Evolutionary conservation across 2,113 vertebrate species (phyloP).

Genomic region (Pseudorasbora parva): DNA sequence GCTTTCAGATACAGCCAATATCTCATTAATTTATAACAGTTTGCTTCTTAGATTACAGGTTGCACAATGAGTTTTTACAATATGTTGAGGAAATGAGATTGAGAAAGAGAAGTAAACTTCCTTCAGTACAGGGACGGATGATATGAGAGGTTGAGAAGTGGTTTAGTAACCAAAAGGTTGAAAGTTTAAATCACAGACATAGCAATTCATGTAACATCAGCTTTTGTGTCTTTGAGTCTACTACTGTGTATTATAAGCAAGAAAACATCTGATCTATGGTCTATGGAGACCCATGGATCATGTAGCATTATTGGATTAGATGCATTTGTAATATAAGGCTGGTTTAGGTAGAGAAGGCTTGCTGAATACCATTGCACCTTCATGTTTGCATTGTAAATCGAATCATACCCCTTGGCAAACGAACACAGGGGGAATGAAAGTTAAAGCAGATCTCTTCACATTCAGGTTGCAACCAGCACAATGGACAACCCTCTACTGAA

Average conservation of each 20-base stretch:
- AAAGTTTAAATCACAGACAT: too few species aligned
- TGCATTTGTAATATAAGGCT: too few species aligned
- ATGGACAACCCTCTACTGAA: constrained; percentile 98
- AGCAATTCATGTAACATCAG: too few species aligned
- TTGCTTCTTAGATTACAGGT: not conserved
- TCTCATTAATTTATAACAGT: not conserved
- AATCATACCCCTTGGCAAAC: not conserved
- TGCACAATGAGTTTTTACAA: not conserved
- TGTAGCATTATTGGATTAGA: too few species aligned
- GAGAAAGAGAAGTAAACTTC: not conserved
- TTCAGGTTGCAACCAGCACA: constrained; percentile 90
- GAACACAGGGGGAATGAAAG: not conserved
- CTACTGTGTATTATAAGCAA: too few species aligned
- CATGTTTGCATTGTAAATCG: not conserved
- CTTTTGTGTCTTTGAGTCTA: too few species aligned
- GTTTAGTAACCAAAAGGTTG: not conserved
- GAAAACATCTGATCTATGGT: too few species aligned
- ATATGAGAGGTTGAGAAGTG: not conserved
- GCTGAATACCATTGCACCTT: too few species aligned
- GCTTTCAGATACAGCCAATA: too few species aligned
- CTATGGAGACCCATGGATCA: too few species aligned
- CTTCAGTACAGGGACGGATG: not conserved
- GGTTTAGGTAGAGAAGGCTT: too few species aligned
- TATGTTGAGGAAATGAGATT: not conserved
- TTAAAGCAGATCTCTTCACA: not conserved